Evolutionary conservation across 1,140 invertebrate species (phyloP).

Genomic region (Leptinotarsa lineolata): DNA sequence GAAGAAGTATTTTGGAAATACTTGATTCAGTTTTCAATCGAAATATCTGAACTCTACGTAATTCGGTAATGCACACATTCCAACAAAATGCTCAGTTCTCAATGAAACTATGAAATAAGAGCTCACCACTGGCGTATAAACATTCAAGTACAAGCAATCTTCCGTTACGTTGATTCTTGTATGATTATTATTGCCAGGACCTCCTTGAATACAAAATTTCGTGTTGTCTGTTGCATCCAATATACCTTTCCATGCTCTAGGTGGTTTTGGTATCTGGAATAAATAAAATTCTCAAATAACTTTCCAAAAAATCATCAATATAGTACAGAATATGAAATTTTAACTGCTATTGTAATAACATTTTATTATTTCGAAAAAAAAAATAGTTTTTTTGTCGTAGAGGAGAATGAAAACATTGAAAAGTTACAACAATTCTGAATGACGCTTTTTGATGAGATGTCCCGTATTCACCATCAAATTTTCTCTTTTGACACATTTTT

Average conservation of each 20-base stretch:
- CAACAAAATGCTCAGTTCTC: background rate
- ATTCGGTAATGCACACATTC: background rate
- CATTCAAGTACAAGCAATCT: constrained; percentile 15
- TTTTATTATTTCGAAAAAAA: no score
- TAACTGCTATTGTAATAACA: no score
- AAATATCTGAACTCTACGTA: background rate
- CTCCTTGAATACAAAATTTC: background rate
- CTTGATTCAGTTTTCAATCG: background rate
- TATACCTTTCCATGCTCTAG: background rate
- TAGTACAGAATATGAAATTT: no score
- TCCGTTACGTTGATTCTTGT: background rate
- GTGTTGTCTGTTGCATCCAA: background rate
- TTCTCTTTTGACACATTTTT: no score
- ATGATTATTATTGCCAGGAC: background rate
- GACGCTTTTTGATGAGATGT: no score
- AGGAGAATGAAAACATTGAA: no score
- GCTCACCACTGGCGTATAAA: constrained; percentile 10
- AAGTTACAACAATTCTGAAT: no score
- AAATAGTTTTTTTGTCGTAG: no score
- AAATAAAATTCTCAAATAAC: background rate
- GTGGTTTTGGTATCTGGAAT: background rate
- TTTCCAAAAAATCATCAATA: no score
- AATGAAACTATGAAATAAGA: background rate
- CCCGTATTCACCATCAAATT: no score
- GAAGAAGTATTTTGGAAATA: background rate